Evolutionary conservation across 1,140 invertebrate genomes (phyloP).

Genomic region (Ips typographus): DNA sequence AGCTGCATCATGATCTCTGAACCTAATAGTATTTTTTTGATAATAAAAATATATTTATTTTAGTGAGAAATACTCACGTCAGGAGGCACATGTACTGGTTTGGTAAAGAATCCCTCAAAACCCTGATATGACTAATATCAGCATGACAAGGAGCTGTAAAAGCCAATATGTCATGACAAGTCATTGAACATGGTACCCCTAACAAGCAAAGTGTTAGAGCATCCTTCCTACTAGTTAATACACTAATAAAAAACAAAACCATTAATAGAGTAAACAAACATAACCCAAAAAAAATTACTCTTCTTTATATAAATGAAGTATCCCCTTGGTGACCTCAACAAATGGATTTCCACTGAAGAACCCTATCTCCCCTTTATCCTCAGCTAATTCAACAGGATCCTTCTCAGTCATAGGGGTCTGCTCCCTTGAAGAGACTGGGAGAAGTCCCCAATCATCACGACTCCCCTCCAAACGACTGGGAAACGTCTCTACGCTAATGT

Average conservation of each 20-base stretch:
- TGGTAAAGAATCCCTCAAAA: slow-evolving; percentile 82
- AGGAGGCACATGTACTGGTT: slow-evolving; percentile 98
- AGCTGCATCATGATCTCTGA: slow-evolving; percentile 72
- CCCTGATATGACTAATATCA: slow-evolving; percentile 88
- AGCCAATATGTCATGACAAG: slow-evolving; percentile 90
- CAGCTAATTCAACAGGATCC: slow-evolving; percentile 46
- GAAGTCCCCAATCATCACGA: slow-evolving; percentile 54
- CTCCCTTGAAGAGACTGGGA: slow-evolving; percentile 52
- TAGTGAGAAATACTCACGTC: slow-evolving; percentile 60
- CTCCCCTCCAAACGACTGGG: slow-evolving; percentile 55
- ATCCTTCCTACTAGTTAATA: slow-evolving; percentile 64
- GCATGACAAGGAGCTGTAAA: slow-evolving; percentile 92
- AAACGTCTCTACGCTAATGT: slow-evolving; percentile 69
- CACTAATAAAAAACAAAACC: slow-evolving; percentile 51
- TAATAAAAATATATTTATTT: neutral
- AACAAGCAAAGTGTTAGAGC: slow-evolving; percentile 90
- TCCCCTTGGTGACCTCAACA: slow-evolving; percentile 94
- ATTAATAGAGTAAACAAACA: neutral
- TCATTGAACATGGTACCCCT: slow-evolving; percentile 89
- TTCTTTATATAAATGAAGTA: slow-evolving; percentile 95
- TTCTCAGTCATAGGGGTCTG: slow-evolving; percentile 52
- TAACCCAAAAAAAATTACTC: slow-evolving; percentile 55
- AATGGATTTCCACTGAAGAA: slow-evolving; percentile 97
- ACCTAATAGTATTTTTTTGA: slow-evolving; percentile 49
- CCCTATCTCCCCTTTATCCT: slow-evolving; percentile 64